phyloP scores from a whole-genome alignment of 2,888 invertebrate genomes.

The Idaea dimidiata region DNA sequence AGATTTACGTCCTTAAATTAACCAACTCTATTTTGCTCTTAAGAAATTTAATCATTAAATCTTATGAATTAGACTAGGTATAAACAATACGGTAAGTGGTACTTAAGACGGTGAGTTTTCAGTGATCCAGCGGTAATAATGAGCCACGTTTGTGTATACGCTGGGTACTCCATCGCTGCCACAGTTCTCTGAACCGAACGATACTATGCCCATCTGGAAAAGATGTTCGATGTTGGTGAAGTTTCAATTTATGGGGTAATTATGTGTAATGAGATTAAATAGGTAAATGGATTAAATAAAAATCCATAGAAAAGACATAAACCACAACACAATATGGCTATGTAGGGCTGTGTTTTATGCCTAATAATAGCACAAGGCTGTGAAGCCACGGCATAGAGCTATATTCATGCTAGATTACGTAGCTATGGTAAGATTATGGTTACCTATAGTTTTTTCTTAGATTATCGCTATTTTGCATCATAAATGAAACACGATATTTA shows the following conservation, averaged over 20 bases:
- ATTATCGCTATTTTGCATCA: too few species aligned
- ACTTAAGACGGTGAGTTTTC: slow-evolving; percentile 71
- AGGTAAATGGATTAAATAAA: neutral
- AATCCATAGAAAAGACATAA: neutral
- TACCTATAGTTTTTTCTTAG: too few species aligned
- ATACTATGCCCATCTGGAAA: slow-evolving; percentile 87
- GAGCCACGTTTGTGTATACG: slow-evolving; percentile 88
- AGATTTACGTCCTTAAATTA: slow-evolving; percentile 19
- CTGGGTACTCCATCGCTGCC: slow-evolving; percentile 87
- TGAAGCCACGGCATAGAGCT: too few species aligned
- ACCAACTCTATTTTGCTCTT: neutral
- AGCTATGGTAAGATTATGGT: too few species aligned
- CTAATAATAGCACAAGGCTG: too few species aligned
- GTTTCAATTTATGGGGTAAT: neutral
- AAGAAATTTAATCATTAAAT: neutral
- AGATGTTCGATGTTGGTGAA: neutral
- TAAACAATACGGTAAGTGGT: slow-evolving; percentile 1
- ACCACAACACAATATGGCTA: too few species aligned
- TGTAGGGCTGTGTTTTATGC: too few species aligned
- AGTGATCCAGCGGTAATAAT: slow-evolving; percentile 88
- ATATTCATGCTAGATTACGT: too few species aligned
- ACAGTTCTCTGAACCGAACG: slow-evolving; percentile 90
- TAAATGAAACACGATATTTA: too few species aligned
- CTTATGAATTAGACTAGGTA: neutral
- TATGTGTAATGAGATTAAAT: neutral